These are phyloP conservation scores for Ostrea edulis DNA, from an alignment of 1,140 invertebrate species.

Conservation along the genomic window DNA sequence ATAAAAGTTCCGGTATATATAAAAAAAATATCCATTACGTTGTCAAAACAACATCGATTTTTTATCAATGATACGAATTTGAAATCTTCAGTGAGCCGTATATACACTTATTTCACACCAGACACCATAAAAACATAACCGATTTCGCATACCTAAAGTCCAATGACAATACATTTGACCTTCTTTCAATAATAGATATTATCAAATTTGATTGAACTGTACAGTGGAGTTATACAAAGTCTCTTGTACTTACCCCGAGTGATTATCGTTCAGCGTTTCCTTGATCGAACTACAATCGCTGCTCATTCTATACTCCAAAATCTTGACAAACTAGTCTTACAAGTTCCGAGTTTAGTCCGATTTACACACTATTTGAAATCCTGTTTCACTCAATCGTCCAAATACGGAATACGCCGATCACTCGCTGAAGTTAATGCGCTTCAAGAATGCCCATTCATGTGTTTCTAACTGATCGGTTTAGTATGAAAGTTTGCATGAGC, in stretches of 20 bases:
- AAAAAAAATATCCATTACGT: not conserved
- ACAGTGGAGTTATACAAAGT: not conserved
- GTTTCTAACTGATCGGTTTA: conserved; percentile 5
- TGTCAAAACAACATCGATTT: conserved; percentile 37
- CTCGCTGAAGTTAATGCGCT: conserved; percentile 2
- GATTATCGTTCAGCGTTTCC: conserved; percentile 10
- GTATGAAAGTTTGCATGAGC: conserved; percentile 13
- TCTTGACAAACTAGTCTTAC: conserved; percentile 32
- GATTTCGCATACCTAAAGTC: not conserved
- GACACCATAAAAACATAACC: not conserved
- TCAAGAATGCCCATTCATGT: conserved; percentile 23
- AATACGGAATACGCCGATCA: not conserved
- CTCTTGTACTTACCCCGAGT: not conserved
- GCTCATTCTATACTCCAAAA: conserved; percentile 35
- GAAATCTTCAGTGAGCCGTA: not conserved
- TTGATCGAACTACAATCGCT: not conserved
- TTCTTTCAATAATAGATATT: not conserved
- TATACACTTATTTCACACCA: not conserved
- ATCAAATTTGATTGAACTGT: not conserved
- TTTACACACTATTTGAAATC: conserved; percentile 25
- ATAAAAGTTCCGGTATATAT: not conserved
- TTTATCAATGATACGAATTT: conserved; percentile 9
- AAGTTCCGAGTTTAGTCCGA: not conserved
- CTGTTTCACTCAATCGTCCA: conserved; percentile 1
- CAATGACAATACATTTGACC: not conserved